Evolutionary conservation across 2,113 vertebrate species (phyloP).

Genomic region (Pontoporia blainvillei): DNA sequence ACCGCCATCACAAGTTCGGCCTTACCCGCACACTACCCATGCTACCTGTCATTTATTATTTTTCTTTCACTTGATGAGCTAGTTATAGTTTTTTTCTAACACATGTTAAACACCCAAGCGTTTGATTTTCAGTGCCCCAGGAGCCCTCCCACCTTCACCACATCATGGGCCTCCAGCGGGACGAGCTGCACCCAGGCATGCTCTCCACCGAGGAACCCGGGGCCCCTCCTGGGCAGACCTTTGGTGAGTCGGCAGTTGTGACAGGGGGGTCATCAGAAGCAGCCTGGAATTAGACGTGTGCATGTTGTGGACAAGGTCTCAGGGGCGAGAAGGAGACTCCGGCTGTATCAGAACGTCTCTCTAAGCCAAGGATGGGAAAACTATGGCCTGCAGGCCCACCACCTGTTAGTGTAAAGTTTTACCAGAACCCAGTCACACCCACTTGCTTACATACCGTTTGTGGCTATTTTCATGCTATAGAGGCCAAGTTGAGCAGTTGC

Average conservation of each 20-base stretch:
- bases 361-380: neutral
- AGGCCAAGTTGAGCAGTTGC: neutral
- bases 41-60: neutral
- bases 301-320: no score
- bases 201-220: neutral
- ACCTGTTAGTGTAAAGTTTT: neutral
- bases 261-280: neutral
- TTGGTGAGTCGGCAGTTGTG: neutral
- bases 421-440: neutral
- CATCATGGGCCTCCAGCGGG: fast-evolving
- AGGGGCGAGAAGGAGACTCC: neutral
- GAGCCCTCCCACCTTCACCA: neutral
- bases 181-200: neutral
- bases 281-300: neutral
- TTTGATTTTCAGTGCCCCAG: neutral
- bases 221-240: neutral
- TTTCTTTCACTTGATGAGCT: neutral
- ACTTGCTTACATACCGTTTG: neutral
- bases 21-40: neutral
- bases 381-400: neutral
- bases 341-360: neutral
- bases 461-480: no score
- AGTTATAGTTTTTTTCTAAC: neutral
- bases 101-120: neutral
- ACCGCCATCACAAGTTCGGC: neutral